These are phyloP conservation scores for Leptodactylus fuscus DNA, from an alignment of 2,113 vertebrate species.

Conservation along the genomic window DNA sequence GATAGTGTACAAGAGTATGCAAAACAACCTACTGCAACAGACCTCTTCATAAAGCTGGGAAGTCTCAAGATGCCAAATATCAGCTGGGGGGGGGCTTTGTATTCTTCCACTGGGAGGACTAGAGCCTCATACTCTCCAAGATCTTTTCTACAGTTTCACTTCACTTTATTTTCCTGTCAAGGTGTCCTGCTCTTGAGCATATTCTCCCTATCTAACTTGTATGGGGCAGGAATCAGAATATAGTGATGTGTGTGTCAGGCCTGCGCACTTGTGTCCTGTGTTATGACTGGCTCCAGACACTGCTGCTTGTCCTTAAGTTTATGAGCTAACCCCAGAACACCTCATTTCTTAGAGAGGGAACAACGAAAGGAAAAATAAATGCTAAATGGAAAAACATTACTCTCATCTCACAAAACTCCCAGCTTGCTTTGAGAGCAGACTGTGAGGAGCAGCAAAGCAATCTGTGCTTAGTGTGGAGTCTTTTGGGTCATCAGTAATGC, in stretches of 20 bases:
- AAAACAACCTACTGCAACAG: no score
- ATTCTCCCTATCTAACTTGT: neutral
- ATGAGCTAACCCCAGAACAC: slow-evolving; percentile 54
- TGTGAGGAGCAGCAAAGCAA: neutral
- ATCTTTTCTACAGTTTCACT: neutral
- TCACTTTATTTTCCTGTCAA: neutral
- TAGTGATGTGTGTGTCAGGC: neutral
- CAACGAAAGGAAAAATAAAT: slow-evolving; percentile 56
- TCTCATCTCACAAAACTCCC: slow-evolving; percentile 36
- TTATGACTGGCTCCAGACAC: slow-evolving; percentile 42
- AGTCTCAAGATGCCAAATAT: no score
- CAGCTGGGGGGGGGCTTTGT: no score
- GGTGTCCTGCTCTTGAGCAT: neutral
- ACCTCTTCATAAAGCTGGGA: no score
- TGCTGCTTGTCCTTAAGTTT: slow-evolving; percentile 55
- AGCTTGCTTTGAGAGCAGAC: neutral
- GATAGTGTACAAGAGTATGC: no score
- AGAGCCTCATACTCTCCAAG: no score
- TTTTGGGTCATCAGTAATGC: neutral
- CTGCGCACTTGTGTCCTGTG: slow-evolving; percentile 6
- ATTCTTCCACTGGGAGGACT: no score
- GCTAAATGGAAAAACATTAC: slow-evolving; percentile 55
- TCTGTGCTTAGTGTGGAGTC: neutral
- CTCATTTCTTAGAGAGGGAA: slow-evolving; percentile 55
- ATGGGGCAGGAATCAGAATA: neutral